Conservation (phyloP, 2,113 vertebrate species). For the Candoia aspera region DNA sequence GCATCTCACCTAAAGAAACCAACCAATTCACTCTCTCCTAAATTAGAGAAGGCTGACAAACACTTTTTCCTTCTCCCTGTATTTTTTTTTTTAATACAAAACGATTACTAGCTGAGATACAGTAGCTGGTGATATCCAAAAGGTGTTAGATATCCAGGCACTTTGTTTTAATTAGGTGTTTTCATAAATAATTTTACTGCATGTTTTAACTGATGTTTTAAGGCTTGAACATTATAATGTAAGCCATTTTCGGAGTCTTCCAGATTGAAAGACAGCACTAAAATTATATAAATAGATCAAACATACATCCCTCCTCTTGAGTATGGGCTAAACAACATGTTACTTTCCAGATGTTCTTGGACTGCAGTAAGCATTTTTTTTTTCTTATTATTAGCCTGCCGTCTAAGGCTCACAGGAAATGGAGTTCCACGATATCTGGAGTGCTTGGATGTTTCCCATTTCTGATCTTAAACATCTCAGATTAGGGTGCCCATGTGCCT, state of each 20-base stretch:
- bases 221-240: background rate
- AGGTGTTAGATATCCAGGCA: background rate
- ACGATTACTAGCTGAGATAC: background rate
- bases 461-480: background rate
- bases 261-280: background rate
- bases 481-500: too few relatives aligned
- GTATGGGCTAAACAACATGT: background rate
- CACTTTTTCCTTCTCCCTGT: background rate
- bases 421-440: background rate
- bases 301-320: background rate
- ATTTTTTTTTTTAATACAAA: background rate
- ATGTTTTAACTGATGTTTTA: background rate
- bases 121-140: background rate
- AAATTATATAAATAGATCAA: slow-evolving; percentile 6
- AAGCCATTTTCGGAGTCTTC: background rate
- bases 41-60: background rate
- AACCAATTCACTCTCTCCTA: background rate
- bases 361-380: background rate
- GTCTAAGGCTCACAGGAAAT: background rate
- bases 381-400: background rate
- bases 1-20: background rate
- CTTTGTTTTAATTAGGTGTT: background rate
- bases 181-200: background rate
- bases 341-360: background rate
- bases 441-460: background rate